These are phyloP conservation scores for Zosterops borbonicus DNA, from an alignment of 2,113 vertebrate genomes.

Conservation along the genomic window DNA sequence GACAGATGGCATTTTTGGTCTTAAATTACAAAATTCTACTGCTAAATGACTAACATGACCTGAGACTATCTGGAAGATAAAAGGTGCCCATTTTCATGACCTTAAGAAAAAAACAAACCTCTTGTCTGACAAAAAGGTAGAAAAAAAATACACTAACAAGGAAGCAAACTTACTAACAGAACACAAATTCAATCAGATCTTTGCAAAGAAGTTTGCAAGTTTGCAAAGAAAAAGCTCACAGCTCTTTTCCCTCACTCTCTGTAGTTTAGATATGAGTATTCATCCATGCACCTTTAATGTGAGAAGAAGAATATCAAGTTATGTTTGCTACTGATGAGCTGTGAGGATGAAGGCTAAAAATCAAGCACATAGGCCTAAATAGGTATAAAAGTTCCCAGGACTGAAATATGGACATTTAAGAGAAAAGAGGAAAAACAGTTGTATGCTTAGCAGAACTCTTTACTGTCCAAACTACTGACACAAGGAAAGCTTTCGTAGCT, in stretches of 20 bases:
- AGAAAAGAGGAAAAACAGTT: not conserved
- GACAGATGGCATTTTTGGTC: not conserved
- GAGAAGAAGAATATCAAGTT: not conserved
- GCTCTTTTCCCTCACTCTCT: not conserved
- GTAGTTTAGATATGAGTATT: not conserved
- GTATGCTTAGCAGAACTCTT: not conserved
- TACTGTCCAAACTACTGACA: not conserved
- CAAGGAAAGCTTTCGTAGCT: not conserved
- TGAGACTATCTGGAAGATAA: not conserved
- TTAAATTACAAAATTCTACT: not conserved
- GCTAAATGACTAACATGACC: not conserved
- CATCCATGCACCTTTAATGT: not conserved
- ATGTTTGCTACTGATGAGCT: not conserved
- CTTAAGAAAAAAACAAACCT: not conserved
- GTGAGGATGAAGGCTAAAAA: not conserved
- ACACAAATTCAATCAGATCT: not conserved
- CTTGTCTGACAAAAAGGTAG: not conserved
- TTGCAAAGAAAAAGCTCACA: not conserved
- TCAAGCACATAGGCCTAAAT: not conserved
- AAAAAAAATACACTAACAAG: not conserved
- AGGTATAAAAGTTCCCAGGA: not conserved
- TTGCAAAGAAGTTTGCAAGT: not conserved
- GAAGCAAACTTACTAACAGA: not conserved
- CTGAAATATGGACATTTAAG: not conserved
- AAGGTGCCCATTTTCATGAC: not conserved